Percentiles rank a stretch among this genome's conserved stretches.
Evolutionary conservation across 2,888 invertebrate species (phyloP).

Genomic region (Eupeodes latifasciatus): DNA sequence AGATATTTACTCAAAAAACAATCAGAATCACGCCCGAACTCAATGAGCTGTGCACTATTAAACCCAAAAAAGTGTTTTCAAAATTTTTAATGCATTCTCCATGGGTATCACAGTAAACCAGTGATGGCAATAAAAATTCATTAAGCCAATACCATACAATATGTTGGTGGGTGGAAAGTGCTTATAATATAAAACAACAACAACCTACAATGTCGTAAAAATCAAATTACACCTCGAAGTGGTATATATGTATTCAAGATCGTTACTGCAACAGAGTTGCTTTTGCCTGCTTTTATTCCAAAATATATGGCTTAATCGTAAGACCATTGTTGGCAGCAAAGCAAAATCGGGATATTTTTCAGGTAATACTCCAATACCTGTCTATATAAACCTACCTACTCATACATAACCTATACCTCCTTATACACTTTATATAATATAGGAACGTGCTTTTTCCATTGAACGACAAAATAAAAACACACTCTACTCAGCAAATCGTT

Average conservation of each 20-base stretch:
- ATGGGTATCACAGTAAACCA: conserved; percentile 5
- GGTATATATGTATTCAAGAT: conserved; percentile 37
- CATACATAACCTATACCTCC: background rate
- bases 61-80: conserved; percentile 34
- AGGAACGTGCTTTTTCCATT: conserved; percentile 60
- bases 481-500: conserved; percentile 55
- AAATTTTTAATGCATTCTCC: conserved; percentile 56
- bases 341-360: background rate
- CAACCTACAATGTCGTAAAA: conserved; percentile 63
- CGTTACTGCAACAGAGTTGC: conserved; percentile 60
- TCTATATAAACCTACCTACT: background rate
- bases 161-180: background rate
- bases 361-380: conserved; percentile 31
- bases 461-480: conserved; percentile 56
- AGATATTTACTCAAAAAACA: background rate
- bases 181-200: background rate
- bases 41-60: conserved; percentile 31
- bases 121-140: conserved; percentile 53
- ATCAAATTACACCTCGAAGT: conserved; percentile 70
- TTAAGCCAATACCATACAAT: conserved; percentile 39
- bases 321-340: conserved; percentile 27
- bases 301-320: conserved; percentile 6
- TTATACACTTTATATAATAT: no score
- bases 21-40: conserved; percentile 25
- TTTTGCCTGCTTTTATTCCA: background rate